Evolutionary conservation across 2,888 invertebrate genomes (phyloP).

Genomic region (Habroteleia sp.): DNA sequence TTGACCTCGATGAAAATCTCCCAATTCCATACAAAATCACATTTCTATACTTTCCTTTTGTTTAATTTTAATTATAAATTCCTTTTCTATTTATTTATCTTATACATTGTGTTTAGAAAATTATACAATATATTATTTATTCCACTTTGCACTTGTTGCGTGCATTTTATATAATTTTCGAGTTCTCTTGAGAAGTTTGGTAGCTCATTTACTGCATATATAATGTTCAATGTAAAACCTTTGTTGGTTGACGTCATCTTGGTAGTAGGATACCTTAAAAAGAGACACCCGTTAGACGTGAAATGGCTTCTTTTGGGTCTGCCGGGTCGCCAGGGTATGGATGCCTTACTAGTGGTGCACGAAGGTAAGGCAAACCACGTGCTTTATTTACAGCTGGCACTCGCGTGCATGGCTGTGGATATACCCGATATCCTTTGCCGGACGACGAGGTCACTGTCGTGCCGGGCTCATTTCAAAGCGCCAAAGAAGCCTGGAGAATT

Average conservation of each 20-base stretch:
- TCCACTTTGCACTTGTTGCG: no score
- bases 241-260: slow-evolving; percentile 10
- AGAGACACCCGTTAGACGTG: slow-evolving; percentile 54
- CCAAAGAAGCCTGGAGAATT: slow-evolving; percentile 38
- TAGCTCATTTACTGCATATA: no score
- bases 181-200: no score
- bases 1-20: no score
- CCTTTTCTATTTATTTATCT: no score
- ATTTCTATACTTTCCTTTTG: no score
- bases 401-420: slow-evolving; percentile 43
- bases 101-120: no score
- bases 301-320: slow-evolving; percentile 61
- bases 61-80: no score
- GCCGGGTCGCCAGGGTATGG: slow-evolving; percentile 44
- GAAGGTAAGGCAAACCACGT: slow-evolving; percentile 60
- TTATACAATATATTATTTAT: no score
- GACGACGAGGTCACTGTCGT: slow-evolving; percentile 70
- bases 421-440: slow-evolving; percentile 51
- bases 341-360: slow-evolving; percentile 51
- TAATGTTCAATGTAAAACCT: no score
- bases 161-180: no score
- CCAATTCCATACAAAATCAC: no score
- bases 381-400: slow-evolving; percentile 61
- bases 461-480: slow-evolving; percentile 49
- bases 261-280: slow-evolving; percentile 28